phyloP scores from a whole-genome alignment of 2,888 invertebrate species.

The Choreutis nemorana region DNA sequence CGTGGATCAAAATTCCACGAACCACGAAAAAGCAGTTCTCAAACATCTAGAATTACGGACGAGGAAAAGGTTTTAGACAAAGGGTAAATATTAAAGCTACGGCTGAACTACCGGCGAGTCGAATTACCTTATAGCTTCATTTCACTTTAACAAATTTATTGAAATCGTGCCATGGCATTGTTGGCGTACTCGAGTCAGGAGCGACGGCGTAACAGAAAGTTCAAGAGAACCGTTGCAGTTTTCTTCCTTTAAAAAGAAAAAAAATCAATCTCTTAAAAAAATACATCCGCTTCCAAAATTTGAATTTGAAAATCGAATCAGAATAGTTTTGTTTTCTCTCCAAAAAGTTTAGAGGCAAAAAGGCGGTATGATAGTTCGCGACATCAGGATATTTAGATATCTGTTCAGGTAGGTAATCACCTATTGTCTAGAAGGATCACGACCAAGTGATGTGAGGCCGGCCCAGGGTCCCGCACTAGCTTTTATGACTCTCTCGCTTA shows the following conservation, averaged over 20 bases:
- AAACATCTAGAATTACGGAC: conserved; percentile 30
- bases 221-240: no score
- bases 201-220: no score
- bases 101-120: conserved; percentile 34
- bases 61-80: conserved; percentile 30
- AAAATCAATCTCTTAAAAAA: no score
- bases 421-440: conserved; percentile 52
- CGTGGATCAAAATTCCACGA: no score
- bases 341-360: no score
- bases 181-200: conserved; percentile 23
- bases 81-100: conserved; percentile 27
- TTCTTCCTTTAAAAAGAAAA: no score
- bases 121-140: conserved; percentile 50
- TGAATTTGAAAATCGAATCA: no score
- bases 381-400: conserved; percentile 20
- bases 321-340: no score
- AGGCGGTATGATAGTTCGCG: no score
- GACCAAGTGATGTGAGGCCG: conserved; percentile 38
- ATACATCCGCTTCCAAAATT: no score
- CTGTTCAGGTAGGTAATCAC: conserved; percentile 45
- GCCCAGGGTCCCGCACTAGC: conserved; percentile 16
- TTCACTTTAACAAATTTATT: conserved; percentile 54
- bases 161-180: conserved; percentile 40
- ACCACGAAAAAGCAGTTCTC: conserved; percentile 26
- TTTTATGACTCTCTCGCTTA: conserved; percentile 3